Evolutionary conservation across 2,797 vertebrate genomes (phyloP).

Genomic region (Phoebastria nigripes): DNA sequence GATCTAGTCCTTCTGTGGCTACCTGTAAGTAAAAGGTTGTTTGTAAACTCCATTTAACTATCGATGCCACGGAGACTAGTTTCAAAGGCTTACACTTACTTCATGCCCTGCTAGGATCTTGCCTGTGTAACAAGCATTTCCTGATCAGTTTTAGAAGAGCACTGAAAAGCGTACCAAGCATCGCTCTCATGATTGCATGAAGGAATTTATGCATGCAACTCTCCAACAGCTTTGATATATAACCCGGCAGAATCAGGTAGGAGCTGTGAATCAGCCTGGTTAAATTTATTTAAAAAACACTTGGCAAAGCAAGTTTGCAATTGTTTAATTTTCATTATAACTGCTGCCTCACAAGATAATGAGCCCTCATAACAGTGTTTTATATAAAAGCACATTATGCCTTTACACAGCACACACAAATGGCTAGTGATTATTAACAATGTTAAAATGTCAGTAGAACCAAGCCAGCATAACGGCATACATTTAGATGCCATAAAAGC

Average conservation of each 20-base stretch:
- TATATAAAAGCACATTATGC: constrained; percentile 60
- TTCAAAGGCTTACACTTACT: not conserved
- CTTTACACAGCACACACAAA: constrained; percentile 53
- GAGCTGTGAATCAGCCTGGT: not conserved
- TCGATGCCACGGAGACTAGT: not conserved
- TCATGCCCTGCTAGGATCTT: not conserved
- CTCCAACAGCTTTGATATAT: not conserved
- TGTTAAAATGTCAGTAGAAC: constrained; percentile 48
- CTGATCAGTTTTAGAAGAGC: not conserved
- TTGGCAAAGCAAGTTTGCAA: constrained; percentile 58
- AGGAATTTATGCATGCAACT: not conserved
- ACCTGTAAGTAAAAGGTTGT: not conserved
- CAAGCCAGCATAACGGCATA: constrained; percentile 28
- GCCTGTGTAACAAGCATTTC: not conserved
- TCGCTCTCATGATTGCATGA: not conserved
- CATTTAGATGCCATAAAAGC: constrained; percentile 56
- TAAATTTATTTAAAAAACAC: constrained; percentile 27
- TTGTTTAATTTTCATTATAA: constrained; percentile 68
- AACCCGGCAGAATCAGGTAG: not conserved
- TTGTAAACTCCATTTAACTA: not conserved
- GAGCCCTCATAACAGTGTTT: constrained; percentile 64
- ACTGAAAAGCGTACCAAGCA: not conserved
- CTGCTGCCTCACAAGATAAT: constrained; percentile 53
- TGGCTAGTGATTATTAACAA: constrained; percentile 62
- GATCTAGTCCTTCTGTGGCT: not conserved